These are phyloP conservation scores for Myzus persicae DNA, from an alignment of 1,140 invertebrate species.

Conservation along the genomic window DNA sequence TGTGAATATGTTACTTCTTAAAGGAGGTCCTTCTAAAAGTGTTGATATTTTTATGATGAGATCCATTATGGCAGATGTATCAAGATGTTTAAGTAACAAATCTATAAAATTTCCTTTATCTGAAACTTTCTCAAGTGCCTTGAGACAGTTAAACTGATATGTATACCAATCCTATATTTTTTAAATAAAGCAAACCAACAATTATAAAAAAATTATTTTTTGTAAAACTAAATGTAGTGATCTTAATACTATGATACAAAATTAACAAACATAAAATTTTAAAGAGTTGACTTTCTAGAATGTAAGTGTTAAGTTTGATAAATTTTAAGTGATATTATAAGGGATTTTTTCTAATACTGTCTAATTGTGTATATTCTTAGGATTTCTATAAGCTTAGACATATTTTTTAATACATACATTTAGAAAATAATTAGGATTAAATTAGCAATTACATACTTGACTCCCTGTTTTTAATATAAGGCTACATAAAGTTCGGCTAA, in stretches of 20 bases:
- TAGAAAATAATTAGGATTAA: background rate
- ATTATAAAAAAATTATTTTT: background rate
- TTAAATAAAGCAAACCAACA: constrained; percentile 49
- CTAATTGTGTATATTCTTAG: too few relatives aligned
- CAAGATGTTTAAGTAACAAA: constrained; percentile 85
- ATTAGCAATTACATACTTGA: constrained; percentile 60
- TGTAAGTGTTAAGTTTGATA: background rate
- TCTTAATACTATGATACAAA: background rate
- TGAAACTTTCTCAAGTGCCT: constrained; percentile 92
- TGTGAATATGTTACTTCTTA: constrained; percentile 81
- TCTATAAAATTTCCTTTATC: constrained; percentile 84
- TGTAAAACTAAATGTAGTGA: background rate
- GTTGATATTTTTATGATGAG: constrained; percentile 87
- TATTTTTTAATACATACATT: background rate
- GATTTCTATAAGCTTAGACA: background rate
- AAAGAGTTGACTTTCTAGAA: background rate
- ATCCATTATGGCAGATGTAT: constrained; percentile 95
- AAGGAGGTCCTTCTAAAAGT: constrained; percentile 80
- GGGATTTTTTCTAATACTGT: background rate
- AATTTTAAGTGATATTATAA: too few relatives aligned
- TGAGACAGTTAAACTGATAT: constrained; percentile 87
- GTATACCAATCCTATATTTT: constrained; percentile 83
- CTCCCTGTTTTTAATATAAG: constrained; percentile 62
- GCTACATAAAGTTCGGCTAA: constrained; percentile 84
- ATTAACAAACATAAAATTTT: background rate